Evolutionary conservation across 2,797 vertebrate genomes (phyloP).

Genomic region (Spinus olivaceus): DNA sequence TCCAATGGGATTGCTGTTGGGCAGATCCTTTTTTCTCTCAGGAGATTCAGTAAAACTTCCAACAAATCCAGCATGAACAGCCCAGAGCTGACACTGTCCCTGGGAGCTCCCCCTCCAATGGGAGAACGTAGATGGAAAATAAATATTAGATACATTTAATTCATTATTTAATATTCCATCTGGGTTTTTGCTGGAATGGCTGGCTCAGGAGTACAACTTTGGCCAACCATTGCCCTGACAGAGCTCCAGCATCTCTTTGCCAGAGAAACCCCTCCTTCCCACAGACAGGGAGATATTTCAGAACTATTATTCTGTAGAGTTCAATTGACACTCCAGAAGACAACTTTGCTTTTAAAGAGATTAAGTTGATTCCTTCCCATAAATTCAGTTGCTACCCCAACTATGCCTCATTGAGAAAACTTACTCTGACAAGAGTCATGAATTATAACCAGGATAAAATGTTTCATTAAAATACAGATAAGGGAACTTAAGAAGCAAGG

Average conservation of each 20-base stretch:
- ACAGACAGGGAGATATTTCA: not conserved
- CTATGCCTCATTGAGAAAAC: not conserved
- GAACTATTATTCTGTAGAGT: not conserved
- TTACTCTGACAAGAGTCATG: not conserved
- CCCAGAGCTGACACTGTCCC: not conserved
- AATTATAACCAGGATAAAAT: conserved; percentile 36
- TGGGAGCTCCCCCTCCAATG: not conserved
- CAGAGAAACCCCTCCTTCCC: not conserved
- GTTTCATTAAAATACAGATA: conserved; percentile 56
- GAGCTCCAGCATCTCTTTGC: not conserved
- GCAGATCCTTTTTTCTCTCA: not conserved
- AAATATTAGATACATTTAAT: not conserved
- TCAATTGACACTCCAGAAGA: not conserved
- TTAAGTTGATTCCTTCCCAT: not conserved
- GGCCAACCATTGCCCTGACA: not conserved
- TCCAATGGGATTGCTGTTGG: not conserved
- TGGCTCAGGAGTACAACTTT: not conserved
- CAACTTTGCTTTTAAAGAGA: not conserved
- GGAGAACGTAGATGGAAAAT: not conserved
- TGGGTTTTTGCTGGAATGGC: not conserved
- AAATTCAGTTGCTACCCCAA: conserved; percentile 14
- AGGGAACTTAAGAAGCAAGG: not conserved
- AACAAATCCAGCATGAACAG: not conserved
- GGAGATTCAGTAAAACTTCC: not conserved
- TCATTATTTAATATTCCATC: not conserved